Evolutionary conservation across 2,113 vertebrate species (phyloP).

Genomic region (Silurus meridionalis): DNA sequence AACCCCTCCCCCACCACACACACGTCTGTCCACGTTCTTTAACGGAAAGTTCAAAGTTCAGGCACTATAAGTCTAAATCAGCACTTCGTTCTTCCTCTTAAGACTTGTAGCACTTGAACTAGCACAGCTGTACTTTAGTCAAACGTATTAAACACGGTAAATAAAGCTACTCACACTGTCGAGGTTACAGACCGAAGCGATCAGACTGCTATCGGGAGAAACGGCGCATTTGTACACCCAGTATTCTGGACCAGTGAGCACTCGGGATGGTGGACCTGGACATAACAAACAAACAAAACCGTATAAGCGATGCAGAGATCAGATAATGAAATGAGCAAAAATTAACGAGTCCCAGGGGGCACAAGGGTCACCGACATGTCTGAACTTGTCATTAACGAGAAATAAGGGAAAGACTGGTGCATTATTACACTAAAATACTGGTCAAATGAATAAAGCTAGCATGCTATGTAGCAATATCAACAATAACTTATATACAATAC

Average conservation of each 20-base stretch:
- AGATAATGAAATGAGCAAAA: neutral
- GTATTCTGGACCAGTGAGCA: constrained; percentile 84
- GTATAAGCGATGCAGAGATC: too few relatives aligned
- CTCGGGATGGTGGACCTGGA: constrained; percentile 84
- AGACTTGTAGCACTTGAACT: neutral
- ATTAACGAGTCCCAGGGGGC: neutral
- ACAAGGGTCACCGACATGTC: neutral
- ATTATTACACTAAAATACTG: neutral
- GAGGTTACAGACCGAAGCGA: constrained; percentile 87
- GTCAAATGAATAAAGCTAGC: neutral
- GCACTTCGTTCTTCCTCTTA: neutral
- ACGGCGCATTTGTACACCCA: constrained; percentile 94
- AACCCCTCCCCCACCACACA: neutral
- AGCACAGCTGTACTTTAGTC: neutral
- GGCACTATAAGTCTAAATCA: neutral
- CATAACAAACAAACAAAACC: neutral
- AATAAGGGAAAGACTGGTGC: neutral
- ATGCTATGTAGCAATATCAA: neutral
- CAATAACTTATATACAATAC: neutral
- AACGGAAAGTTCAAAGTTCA: neutral
- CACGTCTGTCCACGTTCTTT: neutral
- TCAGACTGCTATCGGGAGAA: constrained; percentile 92
- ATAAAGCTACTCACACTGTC: constrained; percentile 81
- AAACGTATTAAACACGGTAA: neutral
- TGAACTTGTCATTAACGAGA: neutral